Evolutionary conservation across 2,888 invertebrate species (phyloP), one percentile per base, ranked within the genome.

Genomic region (Amiota mariae): DNA sequence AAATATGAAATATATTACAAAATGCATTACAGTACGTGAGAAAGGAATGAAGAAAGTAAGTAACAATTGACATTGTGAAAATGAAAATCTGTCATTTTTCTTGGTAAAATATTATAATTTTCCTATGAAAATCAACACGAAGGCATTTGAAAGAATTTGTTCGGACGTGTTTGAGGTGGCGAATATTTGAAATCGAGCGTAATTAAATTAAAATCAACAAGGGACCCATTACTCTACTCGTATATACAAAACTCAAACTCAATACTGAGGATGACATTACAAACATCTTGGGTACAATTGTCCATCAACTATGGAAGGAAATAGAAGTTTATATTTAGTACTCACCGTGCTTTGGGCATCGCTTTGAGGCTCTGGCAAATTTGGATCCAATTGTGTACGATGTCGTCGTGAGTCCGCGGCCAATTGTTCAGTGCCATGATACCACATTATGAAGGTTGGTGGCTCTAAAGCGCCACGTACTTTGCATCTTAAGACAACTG

Each of bases 381-480:
- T 89, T 49, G 88, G 87, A 85, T 89, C 89, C 80, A 90, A 81
- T 85, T 89, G 88, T 81, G 88, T 89, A 82, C 88, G 87, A 82
- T 89, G 87, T 75, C 90, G 89, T 71, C 85, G 82, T 48, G 89
- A 90, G 75, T 90, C 90, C 59, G 87, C 87, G 75, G 90, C 86
- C 81, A 90, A 77, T 77, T 90, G 89, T 75, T 89, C 88, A 9
- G 90, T 80, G 20, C 89, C 90, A 78, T 96, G 97, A 91, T 96
- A 97, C 97, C 97, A 97, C 92, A 97, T 97, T 87, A 97, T 96
- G 91, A 96, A 97, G 80, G 95, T 95, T 81, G 97, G 97, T 87
- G 96, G 95, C 91, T 97, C 97, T 79, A 97, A 92, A 82, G 96
- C 96, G 90, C 96, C 95, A 82, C 96, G 95, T 90, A 97, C 96